phyloP scores from a whole-genome alignment of 2,888 invertebrate species.

The Phortica magna region DNA sequence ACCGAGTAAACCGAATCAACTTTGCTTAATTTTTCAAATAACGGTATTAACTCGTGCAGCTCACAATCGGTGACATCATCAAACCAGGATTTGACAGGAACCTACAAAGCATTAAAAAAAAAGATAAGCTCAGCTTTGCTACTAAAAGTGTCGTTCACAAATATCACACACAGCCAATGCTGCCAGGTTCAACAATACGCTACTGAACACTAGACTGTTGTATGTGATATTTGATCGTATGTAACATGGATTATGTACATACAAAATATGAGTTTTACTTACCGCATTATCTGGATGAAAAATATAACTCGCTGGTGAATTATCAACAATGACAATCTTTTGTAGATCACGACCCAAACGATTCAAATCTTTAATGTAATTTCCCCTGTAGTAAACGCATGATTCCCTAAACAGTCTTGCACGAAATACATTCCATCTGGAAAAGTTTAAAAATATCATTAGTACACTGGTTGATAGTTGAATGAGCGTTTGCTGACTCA shows the following conservation, averaged over 20 bases:
- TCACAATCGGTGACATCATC: constrained; percentile 99
- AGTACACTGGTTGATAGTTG: neutral
- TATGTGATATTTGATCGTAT: too few relatives aligned
- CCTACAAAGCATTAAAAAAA: constrained; percentile 80
- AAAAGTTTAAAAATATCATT: constrained; percentile 44
- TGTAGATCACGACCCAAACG: constrained; percentile 97
- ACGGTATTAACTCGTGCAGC: constrained; percentile 96
- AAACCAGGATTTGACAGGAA: constrained; percentile 99
- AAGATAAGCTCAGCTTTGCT: neutral
- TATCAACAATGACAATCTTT: constrained; percentile 98
- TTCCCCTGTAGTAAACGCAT: constrained; percentile 99
- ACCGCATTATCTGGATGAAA: constrained; percentile 99
- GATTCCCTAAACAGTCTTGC: constrained; percentile 99
- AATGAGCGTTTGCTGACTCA: constrained; percentile 64
- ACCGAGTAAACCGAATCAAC: constrained; percentile 98
- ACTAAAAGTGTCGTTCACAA: too few relatives aligned
- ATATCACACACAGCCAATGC: too few relatives aligned
- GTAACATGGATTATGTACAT: too few relatives aligned
- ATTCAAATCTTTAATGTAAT: constrained; percentile 99
- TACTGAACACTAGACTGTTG: too few relatives aligned
- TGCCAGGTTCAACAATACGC: too few relatives aligned
- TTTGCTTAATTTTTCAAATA: constrained; percentile 97
- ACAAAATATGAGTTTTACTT: constrained; percentile 78
- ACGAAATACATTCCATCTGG: constrained; percentile 96
- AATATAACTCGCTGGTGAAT: constrained; percentile 99